Evolutionary conservation across 64 coral and sea anemone species (phyloP).

Genomic region (Acropora yongei): DNA sequence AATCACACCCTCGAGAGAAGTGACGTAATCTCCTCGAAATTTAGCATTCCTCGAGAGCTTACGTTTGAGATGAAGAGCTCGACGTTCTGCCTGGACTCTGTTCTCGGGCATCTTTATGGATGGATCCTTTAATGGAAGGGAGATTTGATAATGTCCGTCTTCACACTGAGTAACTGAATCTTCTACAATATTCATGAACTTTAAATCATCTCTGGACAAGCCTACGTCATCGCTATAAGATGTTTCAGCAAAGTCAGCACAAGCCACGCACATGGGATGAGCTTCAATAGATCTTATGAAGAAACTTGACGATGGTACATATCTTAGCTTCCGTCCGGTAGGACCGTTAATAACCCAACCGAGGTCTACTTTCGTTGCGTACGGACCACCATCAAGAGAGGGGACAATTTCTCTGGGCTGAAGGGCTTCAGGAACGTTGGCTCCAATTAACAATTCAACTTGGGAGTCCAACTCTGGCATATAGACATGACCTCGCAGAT

Average conservation of each 20-base stretch:
- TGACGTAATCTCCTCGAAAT: not conserved
- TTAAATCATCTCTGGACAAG: slow-evolving; percentile 6
- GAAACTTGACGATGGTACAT: not conserved
- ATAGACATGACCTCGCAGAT: too few relatives aligned
- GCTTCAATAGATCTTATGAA: not conserved
- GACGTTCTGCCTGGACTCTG: not conserved
- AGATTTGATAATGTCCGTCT: slow-evolving; percentile 30
- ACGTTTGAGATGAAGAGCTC: slow-evolving; percentile 9
- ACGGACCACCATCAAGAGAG: too few relatives aligned
- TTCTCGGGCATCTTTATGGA: not conserved
- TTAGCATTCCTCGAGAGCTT: not conserved
- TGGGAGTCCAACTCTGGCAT: too few relatives aligned
- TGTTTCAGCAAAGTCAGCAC: not conserved
- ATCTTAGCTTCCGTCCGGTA: not conserved
- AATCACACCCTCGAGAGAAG: not conserved
- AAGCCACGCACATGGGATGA: not conserved
- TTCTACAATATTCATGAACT: not conserved
- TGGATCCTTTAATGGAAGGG: not conserved
- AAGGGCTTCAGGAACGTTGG: too few relatives aligned
- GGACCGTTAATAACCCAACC: slow-evolving; percentile 18
- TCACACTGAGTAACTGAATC: not conserved
- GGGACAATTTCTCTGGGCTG: too few relatives aligned
- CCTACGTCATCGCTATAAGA: not conserved
- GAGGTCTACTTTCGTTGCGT: too few relatives aligned
- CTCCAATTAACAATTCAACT: too few relatives aligned